phyloP scores from a whole-genome alignment of 1,140 invertebrate genomes.

The Dufourea novaeangliae region DNA sequence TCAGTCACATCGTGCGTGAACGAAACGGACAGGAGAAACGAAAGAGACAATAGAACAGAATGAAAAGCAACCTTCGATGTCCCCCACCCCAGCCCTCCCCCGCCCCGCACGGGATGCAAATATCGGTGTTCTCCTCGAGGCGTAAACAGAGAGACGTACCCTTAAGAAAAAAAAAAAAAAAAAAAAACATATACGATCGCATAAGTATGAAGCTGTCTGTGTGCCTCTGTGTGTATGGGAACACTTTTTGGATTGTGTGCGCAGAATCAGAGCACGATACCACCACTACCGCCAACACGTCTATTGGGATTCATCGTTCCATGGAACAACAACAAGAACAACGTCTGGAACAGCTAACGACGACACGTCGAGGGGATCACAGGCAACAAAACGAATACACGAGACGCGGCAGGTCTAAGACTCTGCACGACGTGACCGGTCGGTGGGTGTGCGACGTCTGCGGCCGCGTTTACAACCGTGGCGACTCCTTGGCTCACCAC shows the following conservation, averaged over 20 bases:
- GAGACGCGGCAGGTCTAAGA: conserved; percentile 75
- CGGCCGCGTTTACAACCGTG: conserved; percentile 80
- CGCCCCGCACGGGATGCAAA: too few relatives aligned
- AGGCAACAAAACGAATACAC: conserved; percentile 39
- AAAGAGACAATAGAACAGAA: conserved; percentile 6
- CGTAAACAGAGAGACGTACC: too few relatives aligned
- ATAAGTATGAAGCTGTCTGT: conserved; percentile 59
- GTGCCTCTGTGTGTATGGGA: conserved; percentile 69
- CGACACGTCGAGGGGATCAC: conserved; percentile 17
- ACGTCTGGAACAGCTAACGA: conserved; percentile 25
- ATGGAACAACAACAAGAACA: conserved; percentile 23
- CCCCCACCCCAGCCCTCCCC: too few relatives aligned
- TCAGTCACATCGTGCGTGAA: too few relatives aligned
- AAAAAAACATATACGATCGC: conserved; percentile 51
- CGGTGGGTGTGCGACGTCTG: conserved; percentile 81
- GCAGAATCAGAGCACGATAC: conserved; percentile 78
- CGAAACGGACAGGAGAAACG: background rate
- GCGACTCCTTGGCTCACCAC: conserved; percentile 81
- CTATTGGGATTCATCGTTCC: conserved; percentile 64
- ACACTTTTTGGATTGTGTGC: conserved; percentile 82
- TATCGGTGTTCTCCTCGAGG: background rate
- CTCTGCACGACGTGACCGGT: conserved; percentile 76
- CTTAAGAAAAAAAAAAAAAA: background rate
- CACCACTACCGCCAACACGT: too few relatives aligned
- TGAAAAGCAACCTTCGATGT: conserved; percentile 38